A percentile compares a stretch with the other conserved stretches of the same genome.
These are phyloP conservation scores for Synaphobranchus kaupii DNA, from an alignment of 2,797 vertebrate species.

Conservation along the genomic window DNA sequence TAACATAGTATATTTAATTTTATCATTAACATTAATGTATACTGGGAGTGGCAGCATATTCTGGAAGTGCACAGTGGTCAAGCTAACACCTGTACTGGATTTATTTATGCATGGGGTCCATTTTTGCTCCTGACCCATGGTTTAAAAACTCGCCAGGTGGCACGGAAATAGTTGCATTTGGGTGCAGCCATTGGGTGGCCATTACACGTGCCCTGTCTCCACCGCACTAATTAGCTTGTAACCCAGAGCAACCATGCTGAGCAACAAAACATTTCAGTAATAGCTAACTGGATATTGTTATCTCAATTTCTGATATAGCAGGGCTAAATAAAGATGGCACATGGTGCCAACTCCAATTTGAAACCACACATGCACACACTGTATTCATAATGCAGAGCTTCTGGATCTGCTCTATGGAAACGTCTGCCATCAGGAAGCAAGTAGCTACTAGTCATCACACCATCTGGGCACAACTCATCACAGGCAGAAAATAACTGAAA, in stretches of 20 bases:
- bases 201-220: not conserved
- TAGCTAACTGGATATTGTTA: not conserved
- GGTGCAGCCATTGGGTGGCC: not conserved
- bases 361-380: not conserved
- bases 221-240: not conserved
- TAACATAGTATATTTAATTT: no score
- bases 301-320: conserved; percentile 1
- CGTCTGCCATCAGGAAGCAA: conserved; percentile 39
- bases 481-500: conserved; percentile 77
- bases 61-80: not conserved
- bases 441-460: conserved; percentile 55
- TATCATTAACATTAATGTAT: no score
- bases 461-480: conserved; percentile 69
- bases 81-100: not conserved
- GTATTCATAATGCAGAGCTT: not conserved
- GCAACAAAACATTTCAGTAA: not conserved
- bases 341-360: conserved; percentile 25
- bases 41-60: not conserved
- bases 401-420: not conserved
- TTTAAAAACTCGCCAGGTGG: not conserved
- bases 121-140: not conserved
- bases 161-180: not conserved
- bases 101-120: not conserved
- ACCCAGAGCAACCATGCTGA: not conserved
- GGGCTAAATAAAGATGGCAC: not conserved